Evolutionary conservation across 2,797 vertebrate genomes (phyloP).

Genomic region (Geotrypetes seraphini): DNA sequence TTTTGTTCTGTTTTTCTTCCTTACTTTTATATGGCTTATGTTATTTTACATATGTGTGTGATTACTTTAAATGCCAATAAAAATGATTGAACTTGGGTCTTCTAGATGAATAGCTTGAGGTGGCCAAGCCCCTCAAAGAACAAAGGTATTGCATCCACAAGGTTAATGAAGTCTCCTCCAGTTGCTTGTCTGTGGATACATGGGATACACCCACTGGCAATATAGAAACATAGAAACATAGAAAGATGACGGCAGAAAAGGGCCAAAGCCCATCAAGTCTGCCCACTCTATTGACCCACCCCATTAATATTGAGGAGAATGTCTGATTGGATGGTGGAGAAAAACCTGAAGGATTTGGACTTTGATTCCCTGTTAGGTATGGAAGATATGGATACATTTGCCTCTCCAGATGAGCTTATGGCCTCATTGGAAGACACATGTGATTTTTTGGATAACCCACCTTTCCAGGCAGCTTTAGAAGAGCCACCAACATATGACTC

Average conservation of each 20-base stretch:
- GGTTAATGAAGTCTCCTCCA: constrained; percentile 61
- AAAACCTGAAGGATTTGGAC: constrained; percentile 84
- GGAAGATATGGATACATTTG: too few relatives aligned
- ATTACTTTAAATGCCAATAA: too few relatives aligned
- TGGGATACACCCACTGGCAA: constrained; percentile 49
- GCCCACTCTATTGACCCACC: too few relatives aligned
- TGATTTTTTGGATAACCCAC: constrained; percentile 54
- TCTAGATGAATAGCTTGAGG: constrained; percentile 65
- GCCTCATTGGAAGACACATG: constrained; percentile 73
- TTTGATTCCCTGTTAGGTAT: constrained; percentile 75
- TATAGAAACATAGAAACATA: too few relatives aligned
- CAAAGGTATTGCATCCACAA: constrained; percentile 59
- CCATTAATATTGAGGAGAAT: constrained; percentile 55
- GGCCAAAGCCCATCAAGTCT: too few relatives aligned
- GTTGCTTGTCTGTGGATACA: constrained; percentile 55
- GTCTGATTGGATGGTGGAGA: constrained; percentile 94
- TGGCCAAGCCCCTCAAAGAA: constrained; percentile 57
- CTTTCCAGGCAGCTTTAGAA: constrained; percentile 35
- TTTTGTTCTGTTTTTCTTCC: too few relatives aligned
- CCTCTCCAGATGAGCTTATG: too few relatives aligned
- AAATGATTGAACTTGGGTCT: constrained; percentile 57
- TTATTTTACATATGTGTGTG: too few relatives aligned
- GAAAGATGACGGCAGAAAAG: too few relatives aligned
- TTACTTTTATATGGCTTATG: too few relatives aligned
- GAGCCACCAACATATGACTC: constrained; percentile 23